A percentile compares a stretch with the other conserved stretches of the same genome.
Evolutionary conservation across 2,888 invertebrate genomes (phyloP).

Genomic region (Temnothorax ravouxi): DNA sequence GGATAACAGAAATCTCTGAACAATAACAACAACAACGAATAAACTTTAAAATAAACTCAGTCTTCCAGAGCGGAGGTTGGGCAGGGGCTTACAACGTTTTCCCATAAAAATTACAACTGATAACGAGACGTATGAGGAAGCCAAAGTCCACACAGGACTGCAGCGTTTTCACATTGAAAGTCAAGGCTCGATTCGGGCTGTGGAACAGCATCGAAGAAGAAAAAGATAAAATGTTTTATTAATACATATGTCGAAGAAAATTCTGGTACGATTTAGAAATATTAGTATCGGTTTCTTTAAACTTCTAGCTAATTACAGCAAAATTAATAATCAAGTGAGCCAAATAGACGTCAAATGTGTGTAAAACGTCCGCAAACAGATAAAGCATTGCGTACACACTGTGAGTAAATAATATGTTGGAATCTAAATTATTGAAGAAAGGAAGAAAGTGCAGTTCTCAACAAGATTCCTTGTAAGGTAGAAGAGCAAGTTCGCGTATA

Average conservation of each 20-base stretch:
- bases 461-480: conserved; percentile 39
- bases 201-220: background rate
- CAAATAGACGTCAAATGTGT: background rate
- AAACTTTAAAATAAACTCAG: background rate
- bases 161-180: background rate
- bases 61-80: background rate
- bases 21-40: conserved; percentile 12
- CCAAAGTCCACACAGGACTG: background rate
- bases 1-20: background rate
- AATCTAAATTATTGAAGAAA: background rate
- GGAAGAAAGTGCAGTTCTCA: conserved; percentile 12
- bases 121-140: background rate
- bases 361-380: background rate
- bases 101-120: background rate
- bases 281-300: background rate
- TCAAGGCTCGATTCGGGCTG: background rate
- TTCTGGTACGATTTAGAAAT: background rate
- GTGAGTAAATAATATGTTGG: background rate
- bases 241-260: background rate
- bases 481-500: conserved; percentile 46
- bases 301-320: background rate
- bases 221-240: background rate
- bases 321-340: background rate
- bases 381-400: background rate
- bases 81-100: background rate